These are phyloP conservation scores for Drosophila meridiana DNA, from an alignment of 2,888 invertebrate species.

Conservation along the genomic window DNA sequence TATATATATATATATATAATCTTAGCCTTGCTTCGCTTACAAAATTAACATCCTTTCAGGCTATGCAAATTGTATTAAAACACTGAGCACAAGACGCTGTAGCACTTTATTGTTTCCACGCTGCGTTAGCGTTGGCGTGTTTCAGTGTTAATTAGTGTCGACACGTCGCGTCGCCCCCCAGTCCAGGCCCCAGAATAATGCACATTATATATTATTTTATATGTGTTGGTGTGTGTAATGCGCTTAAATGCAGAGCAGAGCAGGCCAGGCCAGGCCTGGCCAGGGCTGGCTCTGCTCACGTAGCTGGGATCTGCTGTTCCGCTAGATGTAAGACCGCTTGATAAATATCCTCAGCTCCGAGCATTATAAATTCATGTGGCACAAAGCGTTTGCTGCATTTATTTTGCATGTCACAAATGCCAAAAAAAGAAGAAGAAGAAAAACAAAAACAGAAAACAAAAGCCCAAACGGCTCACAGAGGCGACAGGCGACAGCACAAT, in stretches of 20 bases:
- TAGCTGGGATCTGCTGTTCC: background rate
- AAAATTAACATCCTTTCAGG: slow-evolving; percentile 3
- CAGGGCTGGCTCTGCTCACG: background rate
- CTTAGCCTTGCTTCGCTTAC: background rate
- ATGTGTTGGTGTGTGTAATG: slow-evolving; percentile 46
- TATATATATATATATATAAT: background rate
- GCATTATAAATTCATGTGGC: slow-evolving; percentile 59
- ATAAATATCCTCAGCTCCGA: slow-evolving; percentile 48
- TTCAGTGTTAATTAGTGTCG: slow-evolving; percentile 44
- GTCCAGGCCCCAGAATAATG: slow-evolving; percentile 46
- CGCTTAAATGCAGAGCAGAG: slow-evolving; percentile 48
- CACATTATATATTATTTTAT: slow-evolving; percentile 49
- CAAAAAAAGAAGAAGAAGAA: slow-evolving; percentile 32
- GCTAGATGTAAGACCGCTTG: slow-evolving; percentile 16
- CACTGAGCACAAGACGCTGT: slow-evolving; percentile 11
- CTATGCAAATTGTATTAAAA: slow-evolving; percentile 21
- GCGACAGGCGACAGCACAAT: slow-evolving; percentile 26
- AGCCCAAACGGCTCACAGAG: slow-evolving; percentile 8
- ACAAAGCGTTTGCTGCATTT: slow-evolving; percentile 55
- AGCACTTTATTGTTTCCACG: slow-evolving; percentile 3
- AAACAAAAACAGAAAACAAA: slow-evolving; percentile 1
- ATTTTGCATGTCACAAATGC: slow-evolving; percentile 61
- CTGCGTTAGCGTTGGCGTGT: slow-evolving; percentile 11
- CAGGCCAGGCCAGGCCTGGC: background rate
- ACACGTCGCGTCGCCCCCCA: slow-evolving; percentile 13